Conservation (phyloP, 2,888 invertebrate species). For the Dryobotodes eremita region DNA sequence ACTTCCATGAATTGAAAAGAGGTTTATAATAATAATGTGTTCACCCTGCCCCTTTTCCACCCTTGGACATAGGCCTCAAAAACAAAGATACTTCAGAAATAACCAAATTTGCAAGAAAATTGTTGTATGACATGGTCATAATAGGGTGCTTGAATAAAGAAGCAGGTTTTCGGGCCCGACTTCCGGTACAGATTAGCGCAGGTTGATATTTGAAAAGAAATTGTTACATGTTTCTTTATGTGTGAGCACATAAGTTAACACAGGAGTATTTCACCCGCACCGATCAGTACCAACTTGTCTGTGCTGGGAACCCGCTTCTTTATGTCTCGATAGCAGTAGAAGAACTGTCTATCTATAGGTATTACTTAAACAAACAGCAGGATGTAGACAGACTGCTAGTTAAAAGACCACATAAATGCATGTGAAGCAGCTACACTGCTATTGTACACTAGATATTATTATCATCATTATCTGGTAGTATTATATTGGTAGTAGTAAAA, state of each 20-base stretch:
- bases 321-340: background rate
- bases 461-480: conserved; percentile 15
- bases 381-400: background rate
- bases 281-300: too few species aligned
- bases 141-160: background rate
- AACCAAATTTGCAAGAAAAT: conserved; percentile 3
- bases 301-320: too few species aligned
- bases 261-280: too few species aligned
- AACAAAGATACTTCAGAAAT: background rate
- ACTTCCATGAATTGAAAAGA: background rate
- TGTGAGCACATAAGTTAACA: too few species aligned
- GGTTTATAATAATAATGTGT: background rate
- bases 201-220: too few species aligned
- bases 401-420: background rate
- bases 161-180: too few species aligned
- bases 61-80: background rate
- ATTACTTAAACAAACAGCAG: conserved; percentile 1
- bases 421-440: conserved; percentile 31
- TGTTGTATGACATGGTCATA: background rate
- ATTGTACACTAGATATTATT: conserved; percentile 18
- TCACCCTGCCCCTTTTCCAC: background rate
- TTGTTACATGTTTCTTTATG: too few species aligned
- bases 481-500: conserved; percentile 19
- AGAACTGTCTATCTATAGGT: background rate
- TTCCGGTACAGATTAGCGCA: too few species aligned